Evolutionary conservation across 2,888 invertebrate genomes (phyloP), one percentile per base, ranked within the genome.

Genomic region (Machimus rusticus): DNA sequence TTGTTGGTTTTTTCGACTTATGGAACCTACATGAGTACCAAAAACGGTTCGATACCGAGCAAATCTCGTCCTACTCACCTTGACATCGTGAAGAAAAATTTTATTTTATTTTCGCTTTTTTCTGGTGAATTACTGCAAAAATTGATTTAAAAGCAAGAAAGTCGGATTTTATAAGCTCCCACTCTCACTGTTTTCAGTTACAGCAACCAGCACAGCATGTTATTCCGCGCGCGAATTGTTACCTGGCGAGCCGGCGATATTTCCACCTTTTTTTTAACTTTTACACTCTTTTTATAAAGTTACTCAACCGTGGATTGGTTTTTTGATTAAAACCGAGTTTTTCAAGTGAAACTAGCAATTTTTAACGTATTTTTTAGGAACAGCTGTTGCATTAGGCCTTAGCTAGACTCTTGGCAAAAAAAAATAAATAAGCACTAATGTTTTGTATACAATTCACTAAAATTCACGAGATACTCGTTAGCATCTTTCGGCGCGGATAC

Each of bases 31-130:
- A 39, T 51, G 81, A 55, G 81, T 28, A 16, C 51, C 81, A 81
- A 55, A 51, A 81, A 66, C 23, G 23, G 51, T 28, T 31, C 34
- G 51, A 51, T 76, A 34, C 55, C 34, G 28, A 55, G 28, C 51
- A 81, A 81, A 81, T 81, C 81, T 51, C 81, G 55, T 81, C 81
- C 81, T 81, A 81, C 81, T 81, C 81, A 81, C 81, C 81, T 55
- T 81, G 81, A 81, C 81, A 81, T 81, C 55, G 23, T 81, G 28
- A 81, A 39, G 78, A 78, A 9, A 66, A 66, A n/a, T n/a, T 66
- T 57, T 57, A 19, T 23, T 57, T 57, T 57, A n/a, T 8, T 66
- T 66, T 28, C 28, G 2, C 2, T 2, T 19, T 66, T 66, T 66
- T 23, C 23, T 23, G 66, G 28, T 28, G 66, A 76, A 76, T 76